These are phyloP conservation scores for Hippocampus comes DNA, from an alignment of 2,113 vertebrate genomes.

Conservation along the genomic window DNA sequence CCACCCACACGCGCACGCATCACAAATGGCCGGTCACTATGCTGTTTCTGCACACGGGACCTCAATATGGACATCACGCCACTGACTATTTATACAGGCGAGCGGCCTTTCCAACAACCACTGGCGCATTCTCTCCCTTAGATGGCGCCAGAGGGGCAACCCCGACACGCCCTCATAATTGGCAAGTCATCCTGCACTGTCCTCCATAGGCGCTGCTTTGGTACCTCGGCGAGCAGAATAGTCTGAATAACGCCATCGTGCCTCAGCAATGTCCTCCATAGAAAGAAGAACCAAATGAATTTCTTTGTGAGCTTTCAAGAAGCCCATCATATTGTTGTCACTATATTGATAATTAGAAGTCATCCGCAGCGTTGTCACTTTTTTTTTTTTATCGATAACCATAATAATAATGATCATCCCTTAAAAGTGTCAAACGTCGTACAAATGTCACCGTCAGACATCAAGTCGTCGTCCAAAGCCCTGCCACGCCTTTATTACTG, in stretches of 20 bases:
- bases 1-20: constrained; percentile 49
- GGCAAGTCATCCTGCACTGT: constrained; percentile 19
- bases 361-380: background rate
- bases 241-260: background rate
- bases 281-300: background rate
- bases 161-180: constrained; percentile 63
- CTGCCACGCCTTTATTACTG: background rate
- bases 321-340: background rate
- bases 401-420: background rate
- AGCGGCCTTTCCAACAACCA: constrained; percentile 53
- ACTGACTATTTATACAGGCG: constrained; percentile 76
- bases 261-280: background rate
- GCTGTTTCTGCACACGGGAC: constrained; percentile 52
- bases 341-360: background rate
- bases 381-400: background rate
- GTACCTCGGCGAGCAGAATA: background rate
- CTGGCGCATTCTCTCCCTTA: constrained; percentile 70
- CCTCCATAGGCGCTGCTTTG: background rate
- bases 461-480: background rate
- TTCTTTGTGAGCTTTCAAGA: background rate
- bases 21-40: constrained; percentile 37
- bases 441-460: background rate
- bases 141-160: constrained; percentile 67
- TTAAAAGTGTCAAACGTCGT: background rate
- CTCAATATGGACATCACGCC: constrained; percentile 68